Evolutionary conservation across 2,888 invertebrate genomes (phyloP).

Genomic region (Netelia virgata): DNA sequence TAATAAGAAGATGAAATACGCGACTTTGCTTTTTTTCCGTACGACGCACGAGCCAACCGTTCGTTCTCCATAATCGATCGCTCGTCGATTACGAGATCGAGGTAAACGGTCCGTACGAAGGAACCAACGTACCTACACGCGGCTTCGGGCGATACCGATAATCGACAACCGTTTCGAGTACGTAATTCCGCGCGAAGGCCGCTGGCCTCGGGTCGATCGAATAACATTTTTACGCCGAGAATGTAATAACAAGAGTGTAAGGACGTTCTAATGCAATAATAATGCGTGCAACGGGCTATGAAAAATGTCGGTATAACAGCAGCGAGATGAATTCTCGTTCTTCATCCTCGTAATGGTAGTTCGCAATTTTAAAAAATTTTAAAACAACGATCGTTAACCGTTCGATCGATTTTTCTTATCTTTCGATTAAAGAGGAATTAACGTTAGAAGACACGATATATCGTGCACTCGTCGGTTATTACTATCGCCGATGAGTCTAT

Average conservation of each 20-base stretch:
- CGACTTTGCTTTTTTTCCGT: background rate
- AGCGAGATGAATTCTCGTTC: no score
- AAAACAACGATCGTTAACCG: no score
- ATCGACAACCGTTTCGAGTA: slow-evolving; percentile 69
- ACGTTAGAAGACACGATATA: no score
- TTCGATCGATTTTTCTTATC: no score
- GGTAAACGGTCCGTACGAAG: slow-evolving; percentile 42
- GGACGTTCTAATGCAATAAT: background rate
- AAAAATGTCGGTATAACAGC: no score
- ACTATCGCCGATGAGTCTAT: no score
- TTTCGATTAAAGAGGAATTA: no score
- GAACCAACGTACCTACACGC: slow-evolving; percentile 24
- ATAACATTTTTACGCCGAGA: slow-evolving; percentile 17
- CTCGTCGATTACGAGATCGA: slow-evolving; percentile 61
- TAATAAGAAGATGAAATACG: slow-evolving; percentile 40
- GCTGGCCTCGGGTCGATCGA: slow-evolving; percentile 41
- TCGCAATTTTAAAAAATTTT: no score
- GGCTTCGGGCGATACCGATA: slow-evolving; percentile 60
- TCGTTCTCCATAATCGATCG: slow-evolving; percentile 55
- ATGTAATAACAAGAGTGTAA: slow-evolving; percentile 26
- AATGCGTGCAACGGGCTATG: background rate
- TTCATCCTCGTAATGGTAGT: no score
- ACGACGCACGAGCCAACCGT: slow-evolving; percentile 55
- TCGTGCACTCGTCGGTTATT: no score
- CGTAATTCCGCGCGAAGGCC: slow-evolving; percentile 72